phyloP scores from a whole-genome alignment of 2,888 invertebrate genomes.

The Protodeltote pygarga region DNA sequence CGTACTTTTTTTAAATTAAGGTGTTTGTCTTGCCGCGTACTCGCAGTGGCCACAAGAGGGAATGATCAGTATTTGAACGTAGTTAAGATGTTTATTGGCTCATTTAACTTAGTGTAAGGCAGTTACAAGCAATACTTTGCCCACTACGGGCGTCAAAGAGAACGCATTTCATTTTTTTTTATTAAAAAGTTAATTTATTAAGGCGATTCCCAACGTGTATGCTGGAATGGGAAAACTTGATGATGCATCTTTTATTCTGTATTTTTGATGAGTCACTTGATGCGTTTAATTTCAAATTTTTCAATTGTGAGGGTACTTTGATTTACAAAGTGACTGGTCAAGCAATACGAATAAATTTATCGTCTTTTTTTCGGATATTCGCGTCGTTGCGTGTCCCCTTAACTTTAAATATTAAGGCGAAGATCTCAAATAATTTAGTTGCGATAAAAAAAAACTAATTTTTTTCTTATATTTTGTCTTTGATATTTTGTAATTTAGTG shows the following conservation, averaged over 20 bases:
- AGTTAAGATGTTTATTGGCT: slow-evolving; percentile 65
- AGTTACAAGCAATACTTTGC: slow-evolving; percentile 66
- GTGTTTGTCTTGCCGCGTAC: slow-evolving; percentile 66
- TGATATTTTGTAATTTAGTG: slow-evolving; percentile 64
- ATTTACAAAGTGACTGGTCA: slow-evolving; percentile 27
- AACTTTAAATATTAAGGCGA: slow-evolving; percentile 70
- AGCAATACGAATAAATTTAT: slow-evolving; percentile 21
- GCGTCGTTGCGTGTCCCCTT: slow-evolving; percentile 50
- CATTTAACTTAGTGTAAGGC: slow-evolving; percentile 66
- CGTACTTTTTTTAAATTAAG: slow-evolving; percentile 57
- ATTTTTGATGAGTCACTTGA: slow-evolving; percentile 22
- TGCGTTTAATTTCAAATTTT: slow-evolving; percentile 6
- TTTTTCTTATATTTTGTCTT: slow-evolving; percentile 62
- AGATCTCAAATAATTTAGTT: slow-evolving; percentile 85
- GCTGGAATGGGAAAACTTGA: slow-evolving; percentile 33
- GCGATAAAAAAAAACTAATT: slow-evolving; percentile 51
- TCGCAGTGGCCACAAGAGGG: slow-evolving; percentile 58
- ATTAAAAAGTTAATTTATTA: slow-evolving; percentile 52
- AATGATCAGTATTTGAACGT: slow-evolving; percentile 67
- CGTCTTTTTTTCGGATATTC: slow-evolving; percentile 33
- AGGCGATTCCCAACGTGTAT: slow-evolving; percentile 45
- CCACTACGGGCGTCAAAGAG: slow-evolving; percentile 75
- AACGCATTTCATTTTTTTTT: slow-evolving; percentile 76
- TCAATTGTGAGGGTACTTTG: slow-evolving; percentile 27
- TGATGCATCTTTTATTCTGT: slow-evolving; percentile 31